Base-by-base conservation (phyloP, 2,888 invertebrate species). In the Phrixothrix hirtus region DNA sequence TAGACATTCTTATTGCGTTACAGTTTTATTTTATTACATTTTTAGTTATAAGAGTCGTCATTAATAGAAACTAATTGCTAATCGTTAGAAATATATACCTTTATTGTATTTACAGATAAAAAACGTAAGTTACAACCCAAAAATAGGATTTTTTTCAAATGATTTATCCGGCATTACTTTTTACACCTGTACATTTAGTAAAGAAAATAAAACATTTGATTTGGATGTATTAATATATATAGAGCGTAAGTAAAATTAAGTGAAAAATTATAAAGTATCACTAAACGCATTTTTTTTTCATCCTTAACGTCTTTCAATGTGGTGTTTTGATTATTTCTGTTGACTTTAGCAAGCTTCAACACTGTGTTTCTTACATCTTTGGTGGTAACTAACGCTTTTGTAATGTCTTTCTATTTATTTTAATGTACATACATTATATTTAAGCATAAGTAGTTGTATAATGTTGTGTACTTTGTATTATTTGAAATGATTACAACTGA, bases 61-160 rank as follows among this genome's bases (percentile, higher is more conserved):
- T n/a, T n/a, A n/a, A n/a, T n/a, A n/a, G n/a, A 46, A 16, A 34
- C 2, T 41, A 34, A 17, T 43, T 49, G 39, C 44, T 47, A 44
- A 44, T 54, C 11, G 39, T 49, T 55, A 45, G 26, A 34, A 26
- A 15, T 34, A 36, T 49, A 32, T n/a, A n/a, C n/a, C n/a, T n/a
- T 36, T 35, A 25, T 39, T 51, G 31, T 41, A 31, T 30, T 74
- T 74, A n/a, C 69, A 74, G 69, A 55, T 67, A 9, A 59, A 60
- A 14, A 63, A 63, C 30, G 60, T 65, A 34, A 63, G 60, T 16
- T 81, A 68, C 65, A 73, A 80, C 69, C 76, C 77, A 17, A 77
- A 72, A 69, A 66, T 70, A 59, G 81, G 81, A 61, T 79, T 76
- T 63, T 71, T 53, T 1, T 62, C 72, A 17, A 58, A 72, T 2